A percentile compares a stretch with the other conserved stretches of the same genome.
These are phyloP conservation scores for Mycteria americana DNA, from an alignment of 2,797 vertebrate species.

Conservation along the genomic window DNA sequence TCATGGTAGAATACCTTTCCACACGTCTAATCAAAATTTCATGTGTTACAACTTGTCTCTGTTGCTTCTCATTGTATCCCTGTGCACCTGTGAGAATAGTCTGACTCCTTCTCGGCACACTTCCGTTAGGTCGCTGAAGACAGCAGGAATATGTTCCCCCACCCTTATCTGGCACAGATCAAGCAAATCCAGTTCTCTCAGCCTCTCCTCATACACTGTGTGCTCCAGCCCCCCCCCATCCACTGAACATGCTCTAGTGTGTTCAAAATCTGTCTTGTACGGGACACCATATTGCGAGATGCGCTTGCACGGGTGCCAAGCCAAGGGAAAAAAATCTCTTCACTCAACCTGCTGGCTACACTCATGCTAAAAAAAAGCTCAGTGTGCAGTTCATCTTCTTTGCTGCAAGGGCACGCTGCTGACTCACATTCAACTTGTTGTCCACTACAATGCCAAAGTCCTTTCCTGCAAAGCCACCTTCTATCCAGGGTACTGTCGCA, in stretches of 20 bases:
- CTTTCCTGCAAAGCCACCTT: neutral
- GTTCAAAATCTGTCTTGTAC: neutral
- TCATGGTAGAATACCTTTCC: neutral
- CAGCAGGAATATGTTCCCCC: neutral
- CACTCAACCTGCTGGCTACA: neutral
- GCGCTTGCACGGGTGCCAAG: neutral
- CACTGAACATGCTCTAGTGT: neutral
- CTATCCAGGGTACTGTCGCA: neutral
- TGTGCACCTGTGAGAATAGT: neutral
- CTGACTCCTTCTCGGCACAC: neutral
- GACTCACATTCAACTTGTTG: neutral
- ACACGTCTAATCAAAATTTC: neutral
- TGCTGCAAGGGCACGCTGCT: neutral
- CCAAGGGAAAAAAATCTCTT: neutral
- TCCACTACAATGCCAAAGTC: neutral
- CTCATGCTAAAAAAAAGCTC: neutral
- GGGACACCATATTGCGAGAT: rapidly evolving
- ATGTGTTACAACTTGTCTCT: neutral
- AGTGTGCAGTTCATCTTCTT: neutral
- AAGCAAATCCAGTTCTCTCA: neutral
- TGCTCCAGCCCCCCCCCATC: neutral
- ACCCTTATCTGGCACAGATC: neutral
- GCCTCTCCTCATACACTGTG: neutral
- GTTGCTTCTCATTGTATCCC: neutral
- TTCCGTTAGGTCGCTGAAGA: neutral